A percentile compares a stretch with the other conserved stretches of the same genome.
Conservation (phyloP, 1,140 invertebrate genomes). For the Stegodyphus mimosarum region DNA sequence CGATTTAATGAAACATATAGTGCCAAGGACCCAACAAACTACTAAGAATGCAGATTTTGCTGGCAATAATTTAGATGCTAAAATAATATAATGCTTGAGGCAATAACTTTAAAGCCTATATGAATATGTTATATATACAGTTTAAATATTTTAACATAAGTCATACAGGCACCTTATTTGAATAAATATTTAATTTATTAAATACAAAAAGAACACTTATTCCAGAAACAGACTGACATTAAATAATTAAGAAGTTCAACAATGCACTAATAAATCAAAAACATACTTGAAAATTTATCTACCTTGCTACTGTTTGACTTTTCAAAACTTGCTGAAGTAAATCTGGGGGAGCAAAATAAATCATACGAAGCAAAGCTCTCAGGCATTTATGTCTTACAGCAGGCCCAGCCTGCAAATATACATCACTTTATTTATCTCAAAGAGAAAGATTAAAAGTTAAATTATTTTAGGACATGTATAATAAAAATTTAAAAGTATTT, state of each 20-base stretch:
- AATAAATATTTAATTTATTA: neutral
- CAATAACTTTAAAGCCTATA: too few relatives aligned
- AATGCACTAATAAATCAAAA: neutral
- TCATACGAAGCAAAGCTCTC: constrained; percentile 93
- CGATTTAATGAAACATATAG: too few relatives aligned
- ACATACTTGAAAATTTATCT: constrained; percentile 14
- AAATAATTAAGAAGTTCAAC: neutral
- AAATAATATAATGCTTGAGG: too few relatives aligned
- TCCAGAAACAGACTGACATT: too few relatives aligned
- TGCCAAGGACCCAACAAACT: too few relatives aligned
- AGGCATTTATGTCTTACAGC: constrained; percentile 96
- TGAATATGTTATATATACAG: too few relatives aligned
- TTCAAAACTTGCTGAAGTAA: constrained; percentile 81
- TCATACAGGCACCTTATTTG: neutral
- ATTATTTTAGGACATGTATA: constrained; percentile 5
- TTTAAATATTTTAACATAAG: neutral
- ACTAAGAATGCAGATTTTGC: too few relatives aligned
- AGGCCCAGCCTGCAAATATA: constrained; percentile 79
- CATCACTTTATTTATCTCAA: neutral
- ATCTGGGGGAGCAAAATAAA: constrained; percentile 82
- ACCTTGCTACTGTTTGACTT: constrained; percentile 88
- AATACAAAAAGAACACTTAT: neutral
- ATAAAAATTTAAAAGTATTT: neutral
- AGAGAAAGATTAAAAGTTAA: neutral
- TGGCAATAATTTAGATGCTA: too few relatives aligned